phyloP scores from a whole-genome alignment of 2,888 invertebrate species.

The Diaperis boleti region DNA sequence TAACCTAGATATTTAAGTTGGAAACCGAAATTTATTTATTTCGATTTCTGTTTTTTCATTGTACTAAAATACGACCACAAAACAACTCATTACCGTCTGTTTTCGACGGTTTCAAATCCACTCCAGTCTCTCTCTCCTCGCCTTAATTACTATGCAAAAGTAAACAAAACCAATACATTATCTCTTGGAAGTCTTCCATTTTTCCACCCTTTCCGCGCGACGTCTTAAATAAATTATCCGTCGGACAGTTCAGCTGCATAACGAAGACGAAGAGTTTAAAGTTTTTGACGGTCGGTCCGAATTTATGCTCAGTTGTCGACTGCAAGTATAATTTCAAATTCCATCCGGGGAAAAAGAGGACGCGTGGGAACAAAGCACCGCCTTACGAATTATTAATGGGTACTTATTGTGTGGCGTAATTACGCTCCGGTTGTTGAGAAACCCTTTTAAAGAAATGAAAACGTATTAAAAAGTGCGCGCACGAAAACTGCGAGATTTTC shows the following conservation, averaged over 20 bases:
- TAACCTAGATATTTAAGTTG: too few species aligned
- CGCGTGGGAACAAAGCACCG: slow-evolving; percentile 51
- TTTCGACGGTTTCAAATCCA: too few species aligned
- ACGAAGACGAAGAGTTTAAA: slow-evolving; percentile 34
- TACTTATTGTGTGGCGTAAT: slow-evolving; percentile 59
- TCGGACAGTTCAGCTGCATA: neutral
- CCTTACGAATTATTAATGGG: slow-evolving; percentile 57
- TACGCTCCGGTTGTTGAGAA: slow-evolving; percentile 56
- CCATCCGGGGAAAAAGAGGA: slow-evolving; percentile 44
- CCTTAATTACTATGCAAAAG: neutral
- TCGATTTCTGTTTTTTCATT: too few species aligned
- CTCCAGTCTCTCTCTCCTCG: too few species aligned
- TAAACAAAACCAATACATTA: neutral
- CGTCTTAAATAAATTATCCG: slow-evolving; percentile 22
- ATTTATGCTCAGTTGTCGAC: slow-evolving; percentile 46
- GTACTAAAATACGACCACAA: too few species aligned
- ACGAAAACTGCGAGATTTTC: slow-evolving; percentile 48
- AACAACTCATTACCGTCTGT: too few species aligned
- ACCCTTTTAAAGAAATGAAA: slow-evolving; percentile 62
- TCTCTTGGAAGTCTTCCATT: slow-evolving; percentile 21
- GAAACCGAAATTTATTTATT: too few species aligned
- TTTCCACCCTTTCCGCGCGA: neutral
- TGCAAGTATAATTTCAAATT: slow-evolving; percentile 49
- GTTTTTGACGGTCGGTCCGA: slow-evolving; percentile 35
- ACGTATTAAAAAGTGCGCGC: slow-evolving; percentile 55